Conservation (phyloP, 2,113 vertebrate species). For the Tympanuchus pallidicinctus region DNA sequence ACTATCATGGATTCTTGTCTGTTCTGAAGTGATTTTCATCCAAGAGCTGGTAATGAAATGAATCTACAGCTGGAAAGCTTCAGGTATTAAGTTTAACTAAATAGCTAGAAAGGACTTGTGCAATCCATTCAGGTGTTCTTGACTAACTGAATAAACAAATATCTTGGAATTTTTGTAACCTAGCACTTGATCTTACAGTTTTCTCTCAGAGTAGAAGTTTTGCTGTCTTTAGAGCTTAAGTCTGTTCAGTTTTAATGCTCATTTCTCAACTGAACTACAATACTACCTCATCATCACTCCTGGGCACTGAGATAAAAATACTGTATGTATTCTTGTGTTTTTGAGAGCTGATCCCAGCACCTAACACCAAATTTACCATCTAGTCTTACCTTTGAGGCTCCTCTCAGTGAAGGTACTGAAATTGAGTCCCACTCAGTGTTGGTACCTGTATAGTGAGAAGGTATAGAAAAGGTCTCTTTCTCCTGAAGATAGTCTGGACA, state of each 20-base stretch:
- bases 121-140: background rate
- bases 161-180: background rate
- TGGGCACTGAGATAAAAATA: background rate
- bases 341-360: background rate
- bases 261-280: background rate
- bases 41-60: background rate
- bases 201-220: background rate
- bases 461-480: accelerated
- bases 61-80: background rate
- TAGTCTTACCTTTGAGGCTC: background rate
- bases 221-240: background rate
- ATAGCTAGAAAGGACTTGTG: background rate
- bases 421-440: background rate
- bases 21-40: background rate
- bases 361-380: background rate
- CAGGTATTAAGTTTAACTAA: background rate
- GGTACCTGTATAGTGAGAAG: background rate
- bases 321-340: background rate
- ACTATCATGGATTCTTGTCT: background rate
- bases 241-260: background rate
- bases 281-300: background rate
- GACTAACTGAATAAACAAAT: background rate
- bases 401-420: background rate
- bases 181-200: background rate
- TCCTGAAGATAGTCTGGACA: background rate